Evolutionary conservation across 2,113 vertebrate species (phyloP), one percentile per base, ranked within the genome.

Genomic region (Dendropsophus ebraccatus): DNA sequence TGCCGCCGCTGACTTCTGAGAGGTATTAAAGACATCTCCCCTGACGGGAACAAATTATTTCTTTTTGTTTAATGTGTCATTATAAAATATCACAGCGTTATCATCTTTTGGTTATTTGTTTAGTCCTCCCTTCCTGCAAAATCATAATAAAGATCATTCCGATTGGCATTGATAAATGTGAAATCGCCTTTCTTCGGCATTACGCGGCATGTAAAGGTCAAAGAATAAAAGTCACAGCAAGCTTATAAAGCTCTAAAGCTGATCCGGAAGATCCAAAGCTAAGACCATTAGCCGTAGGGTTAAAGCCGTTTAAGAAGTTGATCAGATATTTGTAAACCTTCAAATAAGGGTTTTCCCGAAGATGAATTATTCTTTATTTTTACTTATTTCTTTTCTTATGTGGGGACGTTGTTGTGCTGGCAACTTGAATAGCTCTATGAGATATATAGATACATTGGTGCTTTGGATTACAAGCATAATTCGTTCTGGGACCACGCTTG

Each of bases 11-110:
- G 52, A 9, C 54, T 37, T 52, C 70, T 10, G 23, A 16, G 35
- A 56, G 50, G 14, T 8, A 41, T 62, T 56, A 54, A 7, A 23
- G 37, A 21, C 54, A 11, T 60, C 35, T 23, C 17, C 23, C 2
- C 14, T 25, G 32, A 60, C 23, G 47, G 50, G 45, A 30, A 60
- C 50, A 47, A 84, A 84, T 75, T n/a, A 60, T 30, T 60, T 60
- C 58, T 14, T 11, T 9, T 35, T 70, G 19, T 70, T 75, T 28
- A 74, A 25, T 60, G n/a, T 10, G 13, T 28, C n/a, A 12, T 28
- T 32, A 23, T 37, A 17, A 80, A 62, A 62, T 80, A 80, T 54
- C 54, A 60, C 1, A 17, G 35, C 17, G 45, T 80, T 80, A 56
- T 32, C 2, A 50, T 49, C 25, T 56, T 35, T 5, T 7, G 5